Conservation (phyloP, 2,113 vertebrate genomes). For the Paradoxurus hermaphroditus region DNA sequence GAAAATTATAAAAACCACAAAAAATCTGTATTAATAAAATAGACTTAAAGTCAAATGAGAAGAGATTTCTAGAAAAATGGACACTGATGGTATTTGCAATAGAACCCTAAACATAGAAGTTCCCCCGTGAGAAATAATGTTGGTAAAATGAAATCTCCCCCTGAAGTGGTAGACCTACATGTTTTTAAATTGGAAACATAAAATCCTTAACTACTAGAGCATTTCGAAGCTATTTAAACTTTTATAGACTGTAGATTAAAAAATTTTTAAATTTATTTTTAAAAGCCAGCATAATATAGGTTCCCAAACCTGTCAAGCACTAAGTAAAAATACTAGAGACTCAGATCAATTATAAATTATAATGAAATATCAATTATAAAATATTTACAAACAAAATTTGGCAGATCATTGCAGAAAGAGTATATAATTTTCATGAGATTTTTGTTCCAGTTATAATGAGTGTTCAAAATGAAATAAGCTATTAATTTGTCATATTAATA, state of each 20-base stretch:
- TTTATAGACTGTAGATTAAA: neutral
- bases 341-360: neutral
- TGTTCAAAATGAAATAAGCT: neutral
- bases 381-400: neutral
- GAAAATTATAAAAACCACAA: neutral
- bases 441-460: neutral
- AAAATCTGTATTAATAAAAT: neutral
- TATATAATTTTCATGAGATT: neutral
- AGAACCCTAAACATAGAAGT: neutral
- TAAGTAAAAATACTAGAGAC: neutral
- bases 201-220: neutral
- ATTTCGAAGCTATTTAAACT: neutral
- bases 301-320: neutral
- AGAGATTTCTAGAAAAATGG: neutral
- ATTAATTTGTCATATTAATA: neutral
- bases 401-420: neutral
- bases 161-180: neutral
- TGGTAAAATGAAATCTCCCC: neutral
- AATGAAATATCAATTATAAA: neutral
- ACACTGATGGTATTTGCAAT: neutral
- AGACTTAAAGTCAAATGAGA: neutral
- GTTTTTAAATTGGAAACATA: neutral
- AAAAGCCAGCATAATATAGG: neutral
- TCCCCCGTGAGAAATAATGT: neutral
- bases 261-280: neutral